Conservation (phyloP, 2,888 invertebrate species). For the Polymixis lichenea region DNA sequence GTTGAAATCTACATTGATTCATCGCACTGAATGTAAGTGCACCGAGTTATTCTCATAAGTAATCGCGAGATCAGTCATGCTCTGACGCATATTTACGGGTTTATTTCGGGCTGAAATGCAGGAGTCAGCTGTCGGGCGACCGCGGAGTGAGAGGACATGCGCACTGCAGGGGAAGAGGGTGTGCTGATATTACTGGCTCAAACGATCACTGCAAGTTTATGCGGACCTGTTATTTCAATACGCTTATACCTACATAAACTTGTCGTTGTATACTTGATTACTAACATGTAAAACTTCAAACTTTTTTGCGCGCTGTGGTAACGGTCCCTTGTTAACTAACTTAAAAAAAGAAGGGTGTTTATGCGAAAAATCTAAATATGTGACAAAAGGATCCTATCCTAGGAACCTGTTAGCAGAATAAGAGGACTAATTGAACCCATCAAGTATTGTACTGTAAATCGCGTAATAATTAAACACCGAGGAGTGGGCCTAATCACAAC, state of each 20-base stretch:
- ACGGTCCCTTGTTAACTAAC: background rate
- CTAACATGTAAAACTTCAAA: slow-evolving; percentile 13
- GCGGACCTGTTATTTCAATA: slow-evolving; percentile 50
- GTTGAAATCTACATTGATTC: slow-evolving; percentile 70
- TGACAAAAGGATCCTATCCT: background rate
- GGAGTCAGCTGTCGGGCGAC: slow-evolving; percentile 68
- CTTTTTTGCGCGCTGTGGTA: background rate
- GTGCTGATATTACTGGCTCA: slow-evolving; percentile 65
- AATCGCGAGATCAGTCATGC: slow-evolving; percentile 74
- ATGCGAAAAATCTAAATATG: background rate
- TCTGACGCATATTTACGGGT: slow-evolving; percentile 77
- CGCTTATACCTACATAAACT: slow-evolving; percentile 48
- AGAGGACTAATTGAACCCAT: background rate
- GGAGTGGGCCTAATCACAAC: background rate
- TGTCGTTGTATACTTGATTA: slow-evolving; percentile 26
- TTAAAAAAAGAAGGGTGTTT: no score
- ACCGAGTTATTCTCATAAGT: slow-evolving; percentile 72
- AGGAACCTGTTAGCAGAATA: background rate
- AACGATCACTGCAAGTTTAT: slow-evolving; percentile 60
- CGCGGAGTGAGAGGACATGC: slow-evolving; percentile 42
- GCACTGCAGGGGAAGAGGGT: slow-evolving; percentile 53
- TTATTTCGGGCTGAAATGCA: slow-evolving; percentile 77
- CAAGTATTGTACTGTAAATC: background rate
- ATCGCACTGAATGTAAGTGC: slow-evolving; percentile 66
- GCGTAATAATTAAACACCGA: background rate